Percentiles rank a stretch among this genome's conserved stretches.
phyloP scores from a whole-genome alignment of 2,888 invertebrate species.

The Eilema griseolum region DNA sequence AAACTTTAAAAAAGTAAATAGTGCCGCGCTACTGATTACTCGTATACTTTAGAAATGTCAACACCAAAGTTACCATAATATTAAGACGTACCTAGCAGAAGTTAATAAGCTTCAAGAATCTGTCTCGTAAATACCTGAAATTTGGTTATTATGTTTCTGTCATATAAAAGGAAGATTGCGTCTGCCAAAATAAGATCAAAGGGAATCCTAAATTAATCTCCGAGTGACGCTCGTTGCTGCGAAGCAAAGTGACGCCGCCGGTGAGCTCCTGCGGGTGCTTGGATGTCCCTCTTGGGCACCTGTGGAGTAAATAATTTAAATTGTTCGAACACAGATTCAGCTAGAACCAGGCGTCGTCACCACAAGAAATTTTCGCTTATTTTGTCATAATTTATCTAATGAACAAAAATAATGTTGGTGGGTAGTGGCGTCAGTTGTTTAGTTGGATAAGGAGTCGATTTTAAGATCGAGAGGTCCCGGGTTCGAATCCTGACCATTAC shows the following conservation, averaged over 20 bases:
- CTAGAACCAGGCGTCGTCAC: no score
- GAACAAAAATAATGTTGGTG: no score
- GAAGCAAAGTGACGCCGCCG: not conserved
- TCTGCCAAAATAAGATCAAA: conserved; percentile 6
- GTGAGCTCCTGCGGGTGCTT: not conserved
- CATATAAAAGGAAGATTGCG: conserved; percentile 6
- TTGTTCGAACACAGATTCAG: no score
- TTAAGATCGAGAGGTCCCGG: no score
- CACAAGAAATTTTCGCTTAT: no score
- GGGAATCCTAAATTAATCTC: not conserved
- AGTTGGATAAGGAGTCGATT: no score
- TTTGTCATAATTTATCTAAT: no score
- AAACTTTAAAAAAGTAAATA: no score
- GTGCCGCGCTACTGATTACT: no score
- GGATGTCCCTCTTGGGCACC: not conserved
- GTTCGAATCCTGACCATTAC: no score
- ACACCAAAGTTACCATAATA: not conserved
- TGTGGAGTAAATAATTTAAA: not conserved
- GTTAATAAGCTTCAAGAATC: not conserved
- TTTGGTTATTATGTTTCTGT: not conserved
- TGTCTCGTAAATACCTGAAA: not conserved
- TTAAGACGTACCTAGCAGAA: not conserved
- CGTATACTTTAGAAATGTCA: not conserved
- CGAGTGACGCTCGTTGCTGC: not conserved
- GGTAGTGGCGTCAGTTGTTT: no score